Evolutionary conservation across 2,113 vertebrate species (phyloP).

Genomic region (Cettia cetti): DNA sequence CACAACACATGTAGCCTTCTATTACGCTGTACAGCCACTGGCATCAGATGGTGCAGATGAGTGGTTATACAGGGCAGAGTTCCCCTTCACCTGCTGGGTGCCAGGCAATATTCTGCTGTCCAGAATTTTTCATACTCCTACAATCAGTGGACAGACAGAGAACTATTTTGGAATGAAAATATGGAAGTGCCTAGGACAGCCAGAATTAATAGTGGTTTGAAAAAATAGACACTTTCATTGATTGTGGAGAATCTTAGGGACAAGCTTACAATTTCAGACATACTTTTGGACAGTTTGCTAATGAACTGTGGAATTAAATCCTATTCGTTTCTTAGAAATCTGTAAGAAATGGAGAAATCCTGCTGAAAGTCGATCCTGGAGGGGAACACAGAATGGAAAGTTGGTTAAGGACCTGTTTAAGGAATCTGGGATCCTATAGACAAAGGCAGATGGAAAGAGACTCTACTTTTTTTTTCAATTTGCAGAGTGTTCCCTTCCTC

Average conservation of each 20-base stretch:
- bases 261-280: neutral
- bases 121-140: neutral
- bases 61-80: neutral
- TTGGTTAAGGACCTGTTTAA: neutral
- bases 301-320: neutral
- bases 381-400: neutral
- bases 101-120: neutral
- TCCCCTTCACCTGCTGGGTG: neutral
- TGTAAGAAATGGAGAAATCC: neutral
- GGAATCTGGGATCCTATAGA: neutral
- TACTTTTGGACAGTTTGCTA: neutral
- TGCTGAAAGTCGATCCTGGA: neutral
- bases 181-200: neutral
- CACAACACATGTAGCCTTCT: fast-evolving
- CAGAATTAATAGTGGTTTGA: neutral
- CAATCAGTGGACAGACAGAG: neutral
- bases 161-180: neutral
- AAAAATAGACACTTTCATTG: neutral
- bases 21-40: neutral
- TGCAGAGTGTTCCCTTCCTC: neutral
- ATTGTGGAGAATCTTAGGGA: neutral
- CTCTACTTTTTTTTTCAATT: neutral
- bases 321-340: neutral
- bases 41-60: neutral
- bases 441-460: neutral